Percentiles rank a stretch among this genome's conserved stretches.
Evolutionary conservation across 2,888 invertebrate genomes (phyloP).

Genomic region (Patella ulyssiponensis): DNA sequence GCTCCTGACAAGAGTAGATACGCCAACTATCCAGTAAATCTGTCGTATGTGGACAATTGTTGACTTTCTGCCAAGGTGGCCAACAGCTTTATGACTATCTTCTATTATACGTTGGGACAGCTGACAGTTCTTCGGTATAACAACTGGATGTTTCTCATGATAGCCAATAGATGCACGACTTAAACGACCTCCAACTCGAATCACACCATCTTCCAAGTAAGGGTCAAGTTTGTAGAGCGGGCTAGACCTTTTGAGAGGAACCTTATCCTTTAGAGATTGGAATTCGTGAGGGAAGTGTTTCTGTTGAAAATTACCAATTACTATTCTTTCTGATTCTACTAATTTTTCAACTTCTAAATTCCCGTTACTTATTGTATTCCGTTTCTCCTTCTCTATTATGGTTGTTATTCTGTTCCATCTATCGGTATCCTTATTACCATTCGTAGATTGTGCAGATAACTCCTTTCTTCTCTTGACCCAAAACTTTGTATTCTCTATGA

Average conservation of each 20-base stretch:
- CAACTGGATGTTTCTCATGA: no score
- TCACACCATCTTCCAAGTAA: background rate
- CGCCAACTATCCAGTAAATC: no score
- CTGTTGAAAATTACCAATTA: conserved; percentile 6
- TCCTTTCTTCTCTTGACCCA: background rate
- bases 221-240: conserved; percentile 14
- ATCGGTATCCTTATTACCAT: background rate
- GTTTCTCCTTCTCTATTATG: background rate
- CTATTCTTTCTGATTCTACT: background rate
- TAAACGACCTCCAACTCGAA: background rate
- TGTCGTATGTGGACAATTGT: no score
- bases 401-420: no score
- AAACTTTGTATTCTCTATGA: background rate
- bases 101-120: no score
- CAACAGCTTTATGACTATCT: no score
- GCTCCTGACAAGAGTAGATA: no score
- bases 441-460: background rate
- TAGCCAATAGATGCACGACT: no score
- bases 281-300: background rate
- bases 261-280: background rate
- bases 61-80: no score
- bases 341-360: background rate
- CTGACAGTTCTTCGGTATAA: no score
- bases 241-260: background rate
- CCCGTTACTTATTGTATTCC: background rate